Conservation (phyloP, 2,113 vertebrate species). For the Otis tarda region DNA sequence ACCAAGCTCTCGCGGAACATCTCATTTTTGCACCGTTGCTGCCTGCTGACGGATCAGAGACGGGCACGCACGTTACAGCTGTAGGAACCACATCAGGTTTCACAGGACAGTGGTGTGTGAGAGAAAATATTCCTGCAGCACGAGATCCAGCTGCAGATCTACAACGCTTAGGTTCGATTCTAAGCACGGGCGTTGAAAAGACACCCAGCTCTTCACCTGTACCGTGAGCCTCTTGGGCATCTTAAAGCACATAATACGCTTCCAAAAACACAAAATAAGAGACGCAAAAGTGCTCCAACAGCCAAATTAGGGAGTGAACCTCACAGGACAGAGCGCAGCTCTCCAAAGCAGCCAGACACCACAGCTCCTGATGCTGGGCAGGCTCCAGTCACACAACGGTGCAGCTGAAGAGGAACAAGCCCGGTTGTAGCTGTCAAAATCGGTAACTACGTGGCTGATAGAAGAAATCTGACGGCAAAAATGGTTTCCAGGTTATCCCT, state of each 20-base stretch:
- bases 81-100: background rate
- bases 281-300: background rate
- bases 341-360: background rate
- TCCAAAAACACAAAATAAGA: rapidly evolving
- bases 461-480: rapidly evolving
- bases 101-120: rapidly evolving
- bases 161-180: rapidly evolving
- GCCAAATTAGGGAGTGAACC: rapidly evolving
- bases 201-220: background rate
- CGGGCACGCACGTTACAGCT: background rate
- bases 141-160: background rate
- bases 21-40: background rate
- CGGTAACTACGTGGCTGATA: rapidly evolving
- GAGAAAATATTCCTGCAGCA: background rate
- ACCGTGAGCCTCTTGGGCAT: rapidly evolving
- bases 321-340: too few species aligned
- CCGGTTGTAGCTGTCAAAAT: rapidly evolving
- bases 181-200: rapidly evolving
- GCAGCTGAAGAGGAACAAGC: background rate
- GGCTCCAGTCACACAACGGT: rapidly evolving
- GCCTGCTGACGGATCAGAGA: background rate
- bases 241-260: rapidly evolving
- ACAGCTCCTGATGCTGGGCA: background rate
- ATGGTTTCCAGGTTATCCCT: background rate
- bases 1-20: rapidly evolving